Conservation (phyloP, 2,113 vertebrate species). For the Lipotes vexillifer region DNA sequence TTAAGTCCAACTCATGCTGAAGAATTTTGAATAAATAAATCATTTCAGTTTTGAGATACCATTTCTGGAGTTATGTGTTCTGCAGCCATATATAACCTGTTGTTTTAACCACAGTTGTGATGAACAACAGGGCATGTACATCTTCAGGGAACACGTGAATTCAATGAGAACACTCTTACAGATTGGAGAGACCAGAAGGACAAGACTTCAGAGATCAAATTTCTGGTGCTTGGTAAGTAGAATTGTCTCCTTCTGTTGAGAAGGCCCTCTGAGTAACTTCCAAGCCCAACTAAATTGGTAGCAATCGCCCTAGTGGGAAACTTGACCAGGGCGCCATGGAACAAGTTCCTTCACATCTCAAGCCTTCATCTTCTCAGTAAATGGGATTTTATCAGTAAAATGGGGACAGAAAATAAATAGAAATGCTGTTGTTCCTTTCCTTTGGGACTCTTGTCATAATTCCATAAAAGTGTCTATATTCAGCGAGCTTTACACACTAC, state of each 20-base stretch:
- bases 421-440: background rate
- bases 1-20: background rate
- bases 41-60: background rate
- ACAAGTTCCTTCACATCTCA: background rate
- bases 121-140: background rate
- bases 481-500: background rate
- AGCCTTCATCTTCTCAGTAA: background rate
- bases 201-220: background rate
- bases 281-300: background rate
- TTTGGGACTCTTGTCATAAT: background rate
- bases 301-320: background rate
- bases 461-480: background rate
- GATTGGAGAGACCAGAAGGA: background rate
- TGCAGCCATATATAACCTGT: background rate
- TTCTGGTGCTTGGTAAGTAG: background rate
- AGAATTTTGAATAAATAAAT: background rate
- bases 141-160: background rate
- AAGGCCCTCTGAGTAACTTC: background rate
- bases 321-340: background rate
- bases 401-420: background rate
- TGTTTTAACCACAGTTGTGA: background rate
- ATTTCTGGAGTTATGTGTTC: background rate
- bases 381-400: background rate
- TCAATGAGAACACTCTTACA: background rate
- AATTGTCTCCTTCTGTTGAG: background rate